A percentile compares a stretch with the other conserved stretches of the same genome.
These are phyloP conservation scores for Cyrtodaria siliqua DNA, from an alignment of 2,888 invertebrate genomes.

Conservation along the genomic window DNA sequence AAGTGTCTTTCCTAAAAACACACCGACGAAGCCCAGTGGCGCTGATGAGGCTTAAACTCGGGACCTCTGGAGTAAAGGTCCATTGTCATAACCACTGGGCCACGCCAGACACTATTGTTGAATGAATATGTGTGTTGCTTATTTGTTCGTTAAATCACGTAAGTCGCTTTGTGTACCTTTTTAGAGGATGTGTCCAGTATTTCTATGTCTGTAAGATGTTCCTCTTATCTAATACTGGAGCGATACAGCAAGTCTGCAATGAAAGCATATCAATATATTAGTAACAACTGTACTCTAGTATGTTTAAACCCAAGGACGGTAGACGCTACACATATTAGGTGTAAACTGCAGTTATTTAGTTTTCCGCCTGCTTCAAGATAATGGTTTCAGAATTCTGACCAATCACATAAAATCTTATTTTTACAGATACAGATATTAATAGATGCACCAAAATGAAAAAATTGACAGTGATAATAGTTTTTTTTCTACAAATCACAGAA, in stretches of 20 bases:
- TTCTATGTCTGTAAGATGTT: slow-evolving; percentile 74
- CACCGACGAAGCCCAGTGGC: too few species aligned
- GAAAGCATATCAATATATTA: not conserved
- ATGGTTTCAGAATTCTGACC: not conserved
- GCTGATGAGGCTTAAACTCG: too few species aligned
- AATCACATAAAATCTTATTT: not conserved
- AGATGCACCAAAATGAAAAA: not conserved
- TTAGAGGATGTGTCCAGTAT: slow-evolving; percentile 75
- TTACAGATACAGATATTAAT: not conserved
- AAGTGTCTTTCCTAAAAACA: too few species aligned
- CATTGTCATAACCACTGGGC: too few species aligned
- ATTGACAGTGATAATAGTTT: too few species aligned
- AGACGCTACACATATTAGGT: not conserved
- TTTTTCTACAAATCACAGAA: too few species aligned
- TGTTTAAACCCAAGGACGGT: not conserved
- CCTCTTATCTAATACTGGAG: slow-evolving; percentile 72
- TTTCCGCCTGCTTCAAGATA: not conserved
- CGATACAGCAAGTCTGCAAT: slow-evolving; percentile 76
- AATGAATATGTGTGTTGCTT: too few species aligned
- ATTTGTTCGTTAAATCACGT: too few species aligned
- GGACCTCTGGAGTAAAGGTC: too few species aligned
- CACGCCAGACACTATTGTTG: too few species aligned
- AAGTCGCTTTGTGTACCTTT: slow-evolving; percentile 53
- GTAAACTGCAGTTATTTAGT: not conserved
- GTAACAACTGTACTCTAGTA: too few species aligned